These are phyloP conservation scores for Escarpia spicata DNA, from an alignment of 2,888 invertebrate genomes.

Conservation along the genomic window DNA sequence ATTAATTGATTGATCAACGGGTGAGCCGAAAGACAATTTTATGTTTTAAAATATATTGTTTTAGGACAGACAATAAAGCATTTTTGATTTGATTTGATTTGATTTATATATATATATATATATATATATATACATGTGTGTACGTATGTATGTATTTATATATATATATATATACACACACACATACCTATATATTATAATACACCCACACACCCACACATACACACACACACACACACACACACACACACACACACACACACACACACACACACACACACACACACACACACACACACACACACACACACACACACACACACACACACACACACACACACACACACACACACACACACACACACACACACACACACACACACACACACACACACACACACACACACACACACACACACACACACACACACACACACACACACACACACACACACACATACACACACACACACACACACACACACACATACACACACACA, in stretches of 20 bases:
- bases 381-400: neutral
- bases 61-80: no score
- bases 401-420: neutral
- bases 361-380: neutral
- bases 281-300: neutral
- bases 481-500: neutral
- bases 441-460: neutral
- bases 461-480: neutral
- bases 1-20: no score
- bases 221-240: neutral
- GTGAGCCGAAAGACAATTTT: no score
- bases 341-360: neutral
- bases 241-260: neutral
- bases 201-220: no score
- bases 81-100: neutral
- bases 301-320: neutral
- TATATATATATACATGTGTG: neutral
- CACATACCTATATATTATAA: neutral
- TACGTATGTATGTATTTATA: conserved; percentile 10
- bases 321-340: neutral
- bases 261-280: neutral
- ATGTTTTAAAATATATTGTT: no score
- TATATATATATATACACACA: conserved; percentile 17
- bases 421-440: neutral
- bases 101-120: conserved; percentile 13